Evolutionary conservation across 2,113 vertebrate species (phyloP).

Genomic region (Scolopax mira): DNA sequence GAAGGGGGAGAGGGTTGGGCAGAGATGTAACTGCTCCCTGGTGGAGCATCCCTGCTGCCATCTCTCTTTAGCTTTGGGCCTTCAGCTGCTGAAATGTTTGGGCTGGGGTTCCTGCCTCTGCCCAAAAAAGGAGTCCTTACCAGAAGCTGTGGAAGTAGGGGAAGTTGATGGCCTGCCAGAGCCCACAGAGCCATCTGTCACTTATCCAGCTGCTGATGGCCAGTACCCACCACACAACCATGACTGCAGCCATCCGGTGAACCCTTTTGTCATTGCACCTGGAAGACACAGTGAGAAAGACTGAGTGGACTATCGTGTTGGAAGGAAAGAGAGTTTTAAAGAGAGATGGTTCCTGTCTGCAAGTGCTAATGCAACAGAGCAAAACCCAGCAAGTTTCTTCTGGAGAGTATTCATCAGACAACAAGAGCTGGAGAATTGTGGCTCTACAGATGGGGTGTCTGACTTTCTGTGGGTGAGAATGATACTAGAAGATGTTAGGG

Average conservation of each 20-base stretch:
- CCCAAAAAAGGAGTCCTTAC: slow-evolving; percentile 63
- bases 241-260: slow-evolving; percentile 67
- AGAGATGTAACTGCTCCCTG: not conserved
- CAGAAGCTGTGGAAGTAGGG: slow-evolving; percentile 93
- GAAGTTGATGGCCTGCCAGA: slow-evolving; percentile 89
- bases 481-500: not conserved
- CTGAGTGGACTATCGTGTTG: accelerated
- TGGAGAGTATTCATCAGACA: not conserved
- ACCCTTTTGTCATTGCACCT: slow-evolving; percentile 81
- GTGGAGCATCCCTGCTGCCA: not conserved
- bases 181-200: slow-evolving; percentile 85
- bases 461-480: not conserved
- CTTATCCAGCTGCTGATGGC: slow-evolving; percentile 91
- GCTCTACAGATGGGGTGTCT: not conserved
- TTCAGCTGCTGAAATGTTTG: not conserved
- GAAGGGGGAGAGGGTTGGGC: not conserved
- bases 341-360: not conserved
- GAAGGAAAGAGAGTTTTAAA: not conserved
- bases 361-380: not conserved
- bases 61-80: not conserved
- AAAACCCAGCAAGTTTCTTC: not conserved
- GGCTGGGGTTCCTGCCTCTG: not conserved
- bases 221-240: slow-evolving; percentile 80
- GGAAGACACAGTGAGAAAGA: not conserved
- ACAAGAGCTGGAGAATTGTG: not conserved